Evolutionary conservation across 2,888 invertebrate species (phyloP).

Genomic region (Rotaria socialis): DNA sequence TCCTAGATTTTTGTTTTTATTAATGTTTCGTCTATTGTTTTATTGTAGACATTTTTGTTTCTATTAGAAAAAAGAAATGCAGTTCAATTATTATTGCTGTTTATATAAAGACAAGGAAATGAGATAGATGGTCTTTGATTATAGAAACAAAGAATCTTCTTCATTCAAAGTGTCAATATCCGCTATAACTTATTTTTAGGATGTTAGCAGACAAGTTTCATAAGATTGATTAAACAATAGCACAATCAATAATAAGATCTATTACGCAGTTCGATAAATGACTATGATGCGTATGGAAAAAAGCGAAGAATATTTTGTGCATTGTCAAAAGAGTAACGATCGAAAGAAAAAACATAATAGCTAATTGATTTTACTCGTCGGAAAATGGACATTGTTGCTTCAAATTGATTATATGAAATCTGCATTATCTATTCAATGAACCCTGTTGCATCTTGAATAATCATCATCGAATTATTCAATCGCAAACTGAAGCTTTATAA

Average conservation of each 20-base stretch:
- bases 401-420: neutral
- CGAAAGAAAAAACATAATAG: neutral
- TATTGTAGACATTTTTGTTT: neutral
- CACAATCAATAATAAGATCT: too few species aligned
- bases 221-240: neutral
- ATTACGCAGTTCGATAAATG: neutral
- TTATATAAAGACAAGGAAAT: neutral
- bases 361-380: neutral
- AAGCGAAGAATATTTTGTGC: neutral
- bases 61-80: neutral
- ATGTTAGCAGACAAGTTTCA: neutral
- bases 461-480: too few species aligned
- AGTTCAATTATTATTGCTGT: neutral
- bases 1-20: neutral
- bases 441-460: too few species aligned
- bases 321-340: neutral
- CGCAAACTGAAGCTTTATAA: too few species aligned
- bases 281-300: neutral
- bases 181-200: neutral
- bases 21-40: neutral
- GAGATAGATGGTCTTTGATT: neutral
- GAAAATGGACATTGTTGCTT: neutral
- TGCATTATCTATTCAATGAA: neutral
- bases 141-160: neutral
- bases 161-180: neutral